Conservation (phyloP, 2,888 invertebrate species). For the Thalpophila matura region DNA sequence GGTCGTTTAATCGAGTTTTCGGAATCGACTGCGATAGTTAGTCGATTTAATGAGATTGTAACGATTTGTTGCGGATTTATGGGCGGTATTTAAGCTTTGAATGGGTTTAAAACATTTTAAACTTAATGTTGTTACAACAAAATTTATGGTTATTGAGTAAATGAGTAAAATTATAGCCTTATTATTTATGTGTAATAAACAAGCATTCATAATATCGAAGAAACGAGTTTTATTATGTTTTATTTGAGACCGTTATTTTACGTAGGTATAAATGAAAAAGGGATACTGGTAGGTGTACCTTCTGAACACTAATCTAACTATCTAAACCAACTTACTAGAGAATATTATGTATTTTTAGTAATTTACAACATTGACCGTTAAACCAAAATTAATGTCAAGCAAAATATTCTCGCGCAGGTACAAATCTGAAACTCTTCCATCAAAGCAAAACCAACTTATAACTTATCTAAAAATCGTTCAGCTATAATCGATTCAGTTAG, state of each 20-base stretch:
- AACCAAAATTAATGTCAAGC: not conserved
- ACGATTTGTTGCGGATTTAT: conserved; percentile 52
- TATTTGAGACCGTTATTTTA: not conserved
- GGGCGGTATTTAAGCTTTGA: conserved; percentile 44
- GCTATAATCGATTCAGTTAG: conserved; percentile 39
- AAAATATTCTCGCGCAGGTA: not conserved
- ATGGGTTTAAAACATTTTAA: conserved; percentile 45
- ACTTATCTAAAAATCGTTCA: conserved; percentile 19
- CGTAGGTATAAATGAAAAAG: not conserved
- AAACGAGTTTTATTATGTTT: too few species aligned
- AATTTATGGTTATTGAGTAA: conserved; percentile 30
- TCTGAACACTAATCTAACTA: too few species aligned
- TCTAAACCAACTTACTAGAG: too few species aligned
- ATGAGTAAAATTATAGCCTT: conserved; percentile 11
- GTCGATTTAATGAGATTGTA: conserved; percentile 55
- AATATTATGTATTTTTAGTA: too few species aligned
- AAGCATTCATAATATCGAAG: conserved; percentile 11
- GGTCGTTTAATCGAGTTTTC: conserved; percentile 52
- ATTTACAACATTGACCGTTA: too few species aligned
- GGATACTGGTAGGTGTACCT: too few species aligned
- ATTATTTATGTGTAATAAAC: conserved; percentile 11
- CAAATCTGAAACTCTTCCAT: not conserved
- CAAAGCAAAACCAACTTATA: not conserved
- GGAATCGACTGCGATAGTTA: conserved; percentile 52
- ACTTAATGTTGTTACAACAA: conserved; percentile 38